Conservation (phyloP, 2,113 vertebrate species). For the Psophia crepitans region DNA sequence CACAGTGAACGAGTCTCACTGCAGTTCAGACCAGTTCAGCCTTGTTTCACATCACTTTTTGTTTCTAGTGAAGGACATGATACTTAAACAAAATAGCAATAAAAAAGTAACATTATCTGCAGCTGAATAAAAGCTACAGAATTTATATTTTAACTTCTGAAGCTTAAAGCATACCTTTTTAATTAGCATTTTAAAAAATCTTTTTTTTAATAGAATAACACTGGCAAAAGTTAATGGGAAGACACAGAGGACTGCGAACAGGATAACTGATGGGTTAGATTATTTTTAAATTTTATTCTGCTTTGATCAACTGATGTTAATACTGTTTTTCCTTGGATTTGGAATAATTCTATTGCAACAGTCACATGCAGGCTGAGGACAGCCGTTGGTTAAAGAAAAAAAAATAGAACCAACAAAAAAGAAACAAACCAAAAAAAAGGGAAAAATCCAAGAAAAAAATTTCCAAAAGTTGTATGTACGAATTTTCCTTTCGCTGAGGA, state of each 20-base stretch:
- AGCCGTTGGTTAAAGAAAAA: slow-evolving; percentile 51
- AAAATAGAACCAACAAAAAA: not conserved
- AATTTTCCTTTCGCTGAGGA: slow-evolving; percentile 62
- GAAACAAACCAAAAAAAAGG: not conserved
- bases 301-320: slow-evolving; percentile 77
- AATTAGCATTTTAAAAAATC: slow-evolving; percentile 71
- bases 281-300: slow-evolving; percentile 63
- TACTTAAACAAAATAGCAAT: slow-evolving; percentile 71
- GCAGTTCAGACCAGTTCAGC: slow-evolving; percentile 69
- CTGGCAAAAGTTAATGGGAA: slow-evolving; percentile 80
- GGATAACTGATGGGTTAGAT: slow-evolving; percentile 67
- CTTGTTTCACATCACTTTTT: slow-evolving; percentile 69
- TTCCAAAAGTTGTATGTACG: slow-evolving; percentile 56
- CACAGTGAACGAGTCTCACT: slow-evolving; percentile 58
- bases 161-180: slow-evolving; percentile 78
- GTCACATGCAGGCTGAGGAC: slow-evolving; percentile 79
- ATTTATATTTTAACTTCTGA: slow-evolving; percentile 73
- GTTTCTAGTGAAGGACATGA: slow-evolving; percentile 73
- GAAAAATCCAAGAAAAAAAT: not conserved
- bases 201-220: slow-evolving; percentile 73
- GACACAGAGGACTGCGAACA: slow-evolving; percentile 71
- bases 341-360: slow-evolving; percentile 75
- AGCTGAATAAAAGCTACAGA: slow-evolving; percentile 73
- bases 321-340: slow-evolving; percentile 76
- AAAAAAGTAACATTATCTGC: slow-evolving; percentile 70